A percentile compares a stretch with the other conserved stretches of the same genome.
Conservation (phyloP, 1,140 invertebrate genomes). For the Stegodyphus mimosarum region DNA sequence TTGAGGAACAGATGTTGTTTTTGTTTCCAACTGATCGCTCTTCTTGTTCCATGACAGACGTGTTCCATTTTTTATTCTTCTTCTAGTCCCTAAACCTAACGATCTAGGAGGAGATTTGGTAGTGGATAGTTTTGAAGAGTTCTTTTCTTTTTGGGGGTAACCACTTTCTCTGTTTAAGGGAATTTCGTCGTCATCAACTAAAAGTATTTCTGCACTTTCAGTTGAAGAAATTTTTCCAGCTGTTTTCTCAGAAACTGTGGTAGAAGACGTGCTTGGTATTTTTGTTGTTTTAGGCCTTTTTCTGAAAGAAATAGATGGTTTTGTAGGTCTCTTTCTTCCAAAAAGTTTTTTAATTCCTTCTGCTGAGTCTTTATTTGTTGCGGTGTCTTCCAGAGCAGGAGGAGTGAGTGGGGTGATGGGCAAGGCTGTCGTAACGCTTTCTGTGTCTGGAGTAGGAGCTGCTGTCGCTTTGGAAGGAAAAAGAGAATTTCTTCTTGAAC, state of each 20-base stretch:
- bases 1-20: constrained; percentile 2
- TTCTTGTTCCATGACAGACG: constrained; percentile 15
- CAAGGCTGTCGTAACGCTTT: background rate
- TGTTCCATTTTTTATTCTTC: constrained; percentile 24
- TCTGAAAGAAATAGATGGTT: constrained; percentile 24
- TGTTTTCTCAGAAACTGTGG: background rate
- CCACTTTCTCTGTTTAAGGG: background rate
- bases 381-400: too few relatives aligned
- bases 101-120: too few relatives aligned
- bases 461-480: constrained; percentile 15
- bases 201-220: background rate
- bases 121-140: background rate
- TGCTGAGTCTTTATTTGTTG: background rate
- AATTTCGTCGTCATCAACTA: background rate
- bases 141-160: background rate
- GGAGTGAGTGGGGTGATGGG: background rate
- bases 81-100: background rate
- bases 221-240: background rate
- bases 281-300: constrained; percentile 18
- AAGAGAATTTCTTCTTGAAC: constrained; percentile 28
- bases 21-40: background rate
- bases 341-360: constrained; percentile 11
- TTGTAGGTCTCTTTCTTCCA: constrained; percentile 22
- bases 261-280: background rate
- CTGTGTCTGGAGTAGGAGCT: background rate